A percentile compares a stretch with the other conserved stretches of the same genome.
phyloP scores from a whole-genome alignment of 2,888 invertebrate species.

The Octonoba sinensis region DNA sequence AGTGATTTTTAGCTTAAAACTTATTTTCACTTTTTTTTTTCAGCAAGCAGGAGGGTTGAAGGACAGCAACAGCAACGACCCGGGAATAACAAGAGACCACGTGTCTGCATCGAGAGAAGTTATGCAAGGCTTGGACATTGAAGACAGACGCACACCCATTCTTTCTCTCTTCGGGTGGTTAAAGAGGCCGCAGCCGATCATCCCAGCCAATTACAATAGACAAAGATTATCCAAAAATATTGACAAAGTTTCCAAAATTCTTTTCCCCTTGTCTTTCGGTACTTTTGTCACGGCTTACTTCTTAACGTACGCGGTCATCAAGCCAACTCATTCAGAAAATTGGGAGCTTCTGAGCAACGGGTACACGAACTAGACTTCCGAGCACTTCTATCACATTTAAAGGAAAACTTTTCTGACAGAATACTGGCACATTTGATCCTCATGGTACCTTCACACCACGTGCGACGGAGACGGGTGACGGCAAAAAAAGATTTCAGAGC shows the following conservation, averaged over 20 bases:
- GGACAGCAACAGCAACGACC: slow-evolving; percentile 60
- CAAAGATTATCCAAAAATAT: slow-evolving; percentile 87
- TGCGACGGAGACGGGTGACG: no score
- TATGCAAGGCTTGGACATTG: neutral
- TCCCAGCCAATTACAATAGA: slow-evolving; percentile 72
- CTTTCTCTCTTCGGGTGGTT: slow-evolving; percentile 70
- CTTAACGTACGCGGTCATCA: slow-evolving; percentile 73
- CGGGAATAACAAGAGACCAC: slow-evolving; percentile 34
- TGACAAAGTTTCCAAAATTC: slow-evolving; percentile 93
- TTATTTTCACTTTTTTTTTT: slow-evolving; percentile 8
- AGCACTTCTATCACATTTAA: neutral
- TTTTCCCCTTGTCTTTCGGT: slow-evolving; percentile 92
- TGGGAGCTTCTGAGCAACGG: slow-evolving; percentile 64
- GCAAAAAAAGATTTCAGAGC: no score
- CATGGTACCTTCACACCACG: no score
- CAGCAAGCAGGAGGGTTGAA: slow-evolving; percentile 40
- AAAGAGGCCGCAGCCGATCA: slow-evolving; percentile 88
- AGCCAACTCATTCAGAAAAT: slow-evolving; percentile 66
- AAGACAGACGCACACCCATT: slow-evolving; percentile 19
- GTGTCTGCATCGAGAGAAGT: neutral
- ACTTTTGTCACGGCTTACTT: slow-evolving; percentile 95
- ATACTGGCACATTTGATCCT: no score
- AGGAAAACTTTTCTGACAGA: no score
- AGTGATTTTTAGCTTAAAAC: no score
- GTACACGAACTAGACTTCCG: slow-evolving; percentile 23